Conservation (phyloP, 2,888 invertebrate species). For the Emmelina monodactyla region DNA sequence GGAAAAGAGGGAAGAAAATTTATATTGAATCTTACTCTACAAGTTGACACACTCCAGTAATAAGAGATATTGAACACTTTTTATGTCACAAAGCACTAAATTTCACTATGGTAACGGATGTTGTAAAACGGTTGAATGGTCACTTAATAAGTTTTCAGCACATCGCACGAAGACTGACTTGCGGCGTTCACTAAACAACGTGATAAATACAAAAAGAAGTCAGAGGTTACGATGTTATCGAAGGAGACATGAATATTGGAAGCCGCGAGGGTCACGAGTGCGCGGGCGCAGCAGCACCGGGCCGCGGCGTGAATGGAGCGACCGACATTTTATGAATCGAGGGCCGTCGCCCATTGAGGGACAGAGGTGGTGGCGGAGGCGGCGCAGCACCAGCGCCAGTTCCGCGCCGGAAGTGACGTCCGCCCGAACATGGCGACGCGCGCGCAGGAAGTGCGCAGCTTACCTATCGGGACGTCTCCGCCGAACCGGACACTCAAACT, state of each 20-base stretch:
- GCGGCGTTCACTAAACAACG: constrained; percentile 51
- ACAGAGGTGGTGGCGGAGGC: constrained; percentile 26
- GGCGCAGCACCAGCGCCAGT: constrained; percentile 27
- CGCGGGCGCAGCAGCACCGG: constrained; percentile 54
- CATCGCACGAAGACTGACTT: constrained; percentile 49
- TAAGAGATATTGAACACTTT: constrained; percentile 29
- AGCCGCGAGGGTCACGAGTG: constrained; percentile 66
- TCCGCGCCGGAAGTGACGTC: constrained; percentile 56
- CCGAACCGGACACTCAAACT: constrained; percentile 23
- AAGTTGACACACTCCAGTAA: constrained; percentile 48
- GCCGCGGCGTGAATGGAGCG: constrained; percentile 60
- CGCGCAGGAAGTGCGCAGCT: constrained; percentile 66
- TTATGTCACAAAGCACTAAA: constrained; percentile 54
- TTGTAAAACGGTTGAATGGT: constrained; percentile 33
- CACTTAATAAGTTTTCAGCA: constrained; percentile 48
- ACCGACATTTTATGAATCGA: constrained; percentile 65
- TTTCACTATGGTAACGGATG: constrained; percentile 44
- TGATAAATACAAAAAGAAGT: constrained; percentile 61
- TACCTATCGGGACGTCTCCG: constrained; percentile 60
- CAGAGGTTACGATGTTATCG: constrained; percentile 64
- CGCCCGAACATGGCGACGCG: constrained; percentile 61
- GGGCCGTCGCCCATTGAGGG: constrained; percentile 59
- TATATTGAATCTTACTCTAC: constrained; percentile 42
- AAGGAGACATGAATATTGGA: constrained; percentile 64
- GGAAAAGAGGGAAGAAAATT: not conserved